Base-by-base conservation (phyloP, 2,888 invertebrate species). In the Oscheius sp. region DNA sequence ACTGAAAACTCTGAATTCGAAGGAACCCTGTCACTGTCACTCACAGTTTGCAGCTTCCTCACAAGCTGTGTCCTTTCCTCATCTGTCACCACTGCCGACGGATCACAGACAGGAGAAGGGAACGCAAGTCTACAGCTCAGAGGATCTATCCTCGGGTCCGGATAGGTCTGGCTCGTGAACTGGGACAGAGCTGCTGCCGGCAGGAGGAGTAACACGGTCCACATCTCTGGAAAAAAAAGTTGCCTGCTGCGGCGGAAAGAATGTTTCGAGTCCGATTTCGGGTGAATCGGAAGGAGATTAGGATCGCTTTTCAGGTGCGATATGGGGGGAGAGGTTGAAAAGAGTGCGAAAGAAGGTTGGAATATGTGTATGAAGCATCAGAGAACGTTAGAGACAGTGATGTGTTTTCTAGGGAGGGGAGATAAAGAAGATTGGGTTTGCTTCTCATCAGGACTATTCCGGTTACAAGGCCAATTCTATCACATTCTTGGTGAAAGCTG, bases 91-190 rank as follows among this genome's bases (percentile, higher is more conserved):
- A 88, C 85, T 21, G 86, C 87, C n/a, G 85, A 80, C 13, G 88
- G 88, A 76, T 88, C 88, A 76, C 88, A 88, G 7, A 88, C 82
- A 11, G 73, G 75, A 13, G 81, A 79, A 7, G 82, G 82, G 37
- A 84, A 76, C 1, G 79, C 79, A 33, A 80, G 35, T 2, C 83
- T 79, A 70, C 84, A 84, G 1, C 79, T 77, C n/a, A 85, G 77
- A 1, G 85, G 85, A 66, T 86, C 85, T 32, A 80, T 65, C 33
- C 85, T 73, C 3, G 86, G 87, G 62, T 87, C 87, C 5, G 87
- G 87, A 60, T 84, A 87, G n/a, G 85, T 86, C 76, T 86, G 86
- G 1, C 86, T 82, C 55, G 81, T 86, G 81, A 80, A 87, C 74
- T 87, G 87, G 9, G 79, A 65, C 60, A 75, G 2, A 58, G 78